A percentile compares a stretch with the other conserved stretches of the same genome.
These are phyloP conservation scores for Rhyzopertha dominica DNA, from an alignment of 1,140 invertebrate genomes.

Conservation along the genomic window DNA sequence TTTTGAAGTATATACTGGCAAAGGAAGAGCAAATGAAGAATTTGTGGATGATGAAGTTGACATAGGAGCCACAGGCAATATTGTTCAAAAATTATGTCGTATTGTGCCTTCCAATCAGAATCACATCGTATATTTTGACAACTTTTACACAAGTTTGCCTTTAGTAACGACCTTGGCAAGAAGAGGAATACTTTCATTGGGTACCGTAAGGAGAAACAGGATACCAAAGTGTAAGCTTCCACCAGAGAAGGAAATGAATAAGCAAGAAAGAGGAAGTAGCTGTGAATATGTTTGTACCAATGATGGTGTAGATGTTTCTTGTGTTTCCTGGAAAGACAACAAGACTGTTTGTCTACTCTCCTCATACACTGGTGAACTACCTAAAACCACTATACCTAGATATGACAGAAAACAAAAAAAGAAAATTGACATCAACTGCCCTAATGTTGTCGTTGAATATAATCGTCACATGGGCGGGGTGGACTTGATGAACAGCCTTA, in stretches of 20 bases:
- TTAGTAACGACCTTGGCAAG: slow-evolving; percentile 24
- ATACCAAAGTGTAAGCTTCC: slow-evolving; percentile 25
- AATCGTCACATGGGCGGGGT: slow-evolving; percentile 47
- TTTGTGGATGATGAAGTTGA: slow-evolving; percentile 10
- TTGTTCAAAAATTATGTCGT: slow-evolving; percentile 15
- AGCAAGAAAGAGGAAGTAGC: slow-evolving; percentile 11
- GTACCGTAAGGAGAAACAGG: slow-evolving; percentile 25
- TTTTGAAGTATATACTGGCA: slow-evolving; percentile 22
- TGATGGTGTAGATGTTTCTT: slow-evolving; percentile 14
- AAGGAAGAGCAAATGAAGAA: slow-evolving; percentile 3
- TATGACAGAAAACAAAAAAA: slow-evolving; percentile 20
- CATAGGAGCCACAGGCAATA: slow-evolving; percentile 14
- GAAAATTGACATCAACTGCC: slow-evolving; percentile 13
- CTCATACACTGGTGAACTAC: slow-evolving; percentile 15
- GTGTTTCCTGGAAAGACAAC: slow-evolving; percentile 25
- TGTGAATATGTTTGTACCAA: slow-evolving; percentile 45
- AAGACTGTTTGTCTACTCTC: slow-evolving; percentile 18
- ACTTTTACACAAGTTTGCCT: slow-evolving; percentile 19
- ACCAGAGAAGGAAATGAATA: slow-evolving; percentile 17
- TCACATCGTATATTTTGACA: slow-evolving; percentile 19
- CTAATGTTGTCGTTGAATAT: slow-evolving; percentile 12
- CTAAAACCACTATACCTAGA: slow-evolving; percentile 8
- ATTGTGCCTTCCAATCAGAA: slow-evolving; percentile 14
- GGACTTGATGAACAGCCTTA: slow-evolving; percentile 44
- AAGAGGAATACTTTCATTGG: slow-evolving; percentile 23